Base-by-base conservation (phyloP, 2,797 vertebrate genomes). In the Chelmon rostratus region DNA sequence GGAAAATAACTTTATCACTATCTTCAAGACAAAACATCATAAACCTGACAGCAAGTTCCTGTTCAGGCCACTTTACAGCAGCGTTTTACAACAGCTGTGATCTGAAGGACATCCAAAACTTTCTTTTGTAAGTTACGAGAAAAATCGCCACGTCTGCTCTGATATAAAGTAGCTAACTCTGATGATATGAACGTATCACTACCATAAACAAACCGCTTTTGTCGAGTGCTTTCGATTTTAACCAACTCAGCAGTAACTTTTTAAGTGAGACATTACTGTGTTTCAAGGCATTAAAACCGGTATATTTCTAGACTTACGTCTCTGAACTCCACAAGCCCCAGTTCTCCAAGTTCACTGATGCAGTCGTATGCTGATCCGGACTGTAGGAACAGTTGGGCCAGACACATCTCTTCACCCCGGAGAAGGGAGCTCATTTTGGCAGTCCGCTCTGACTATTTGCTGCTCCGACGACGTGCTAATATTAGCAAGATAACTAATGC, bases 351-450 rank as follows among this genome's bases (percentile, higher is more conserved):
- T 82, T 97, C 97, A 89, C 94, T 97, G 93, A 99, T 96, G 89
- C 98, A 99, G 93, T 99, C 97, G 88, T 99, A 99, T 2, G 97
- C 96, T 11, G 98, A 97, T 4, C 97, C 97, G 2, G 97, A 96
- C 96, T 99, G 98, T 6, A 99, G 95, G 73, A 99, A 99, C 65
- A 99, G 96, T 92, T 99, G 98, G 73, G 97, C 97, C 97, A 99
- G 93, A 87, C 98, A 98, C 97, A 99, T 95, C 73, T 97, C 93
- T 83, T 99, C 98, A 56, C 98, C 94, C 31, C 98, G 96, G 91
- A 99, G 96, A 81, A 97, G 79, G 52, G 97, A 95, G 80, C 96
- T 94, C 98, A 99, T 99, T 12, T 44, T 93, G 82, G 87, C 85
- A 88, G 73, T 25, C 46, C 6, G n/a, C 18, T 68, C 4, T 11